These are phyloP conservation scores for Gephyroberyx darwinii DNA, from an alignment of 2,797 vertebrate genomes.

Conservation along the genomic window DNA sequence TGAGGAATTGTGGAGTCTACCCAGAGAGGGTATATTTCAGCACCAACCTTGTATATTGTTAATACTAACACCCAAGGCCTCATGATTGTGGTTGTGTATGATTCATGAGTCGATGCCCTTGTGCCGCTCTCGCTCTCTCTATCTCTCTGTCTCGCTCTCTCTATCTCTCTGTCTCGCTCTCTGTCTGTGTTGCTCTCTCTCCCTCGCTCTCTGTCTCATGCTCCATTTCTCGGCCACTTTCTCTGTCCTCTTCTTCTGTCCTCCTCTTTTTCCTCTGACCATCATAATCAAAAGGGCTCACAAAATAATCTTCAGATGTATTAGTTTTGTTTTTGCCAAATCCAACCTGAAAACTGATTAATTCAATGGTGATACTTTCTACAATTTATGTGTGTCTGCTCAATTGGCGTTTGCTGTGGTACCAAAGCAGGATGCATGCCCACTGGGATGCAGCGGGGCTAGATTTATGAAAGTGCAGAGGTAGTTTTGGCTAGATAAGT, in stretches of 20 bases:
- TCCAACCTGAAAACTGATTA: slow-evolving; percentile 38
- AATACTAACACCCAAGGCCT: slow-evolving; percentile 52
- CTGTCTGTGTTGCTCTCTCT: too few relatives aligned
- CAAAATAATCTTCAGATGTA: slow-evolving; percentile 25
- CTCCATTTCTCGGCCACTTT: too few relatives aligned
- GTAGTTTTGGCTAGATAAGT: slow-evolving; percentile 59
- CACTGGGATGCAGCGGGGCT: slow-evolving; percentile 50
- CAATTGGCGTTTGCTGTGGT: slow-evolving; percentile 36
- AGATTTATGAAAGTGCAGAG: slow-evolving; percentile 70
- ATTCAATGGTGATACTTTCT: slow-evolving; percentile 21
- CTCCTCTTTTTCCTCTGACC: not conserved
- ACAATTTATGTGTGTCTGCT: slow-evolving; percentile 5
- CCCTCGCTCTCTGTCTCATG: too few relatives aligned
- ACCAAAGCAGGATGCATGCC: slow-evolving; percentile 15
- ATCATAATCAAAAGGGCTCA: slow-evolving; percentile 1
- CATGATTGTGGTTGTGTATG: slow-evolving; percentile 17
- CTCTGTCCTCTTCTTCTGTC: too few relatives aligned
- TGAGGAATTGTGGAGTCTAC: slow-evolving; percentile 52
- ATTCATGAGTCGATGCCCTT: slow-evolving; percentile 12
- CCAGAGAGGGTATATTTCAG: slow-evolving; percentile 68
- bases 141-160: too few relatives aligned
- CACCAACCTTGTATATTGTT: slow-evolving; percentile 34
- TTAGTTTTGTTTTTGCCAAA: slow-evolving; percentile 15
- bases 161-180: too few relatives aligned
- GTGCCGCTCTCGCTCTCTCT: not conserved